Percentiles rank a stretch among this genome's conserved stretches.
Evolutionary conservation across 2,888 invertebrate species (phyloP).

Genomic region (Coremacera marginata): DNA sequence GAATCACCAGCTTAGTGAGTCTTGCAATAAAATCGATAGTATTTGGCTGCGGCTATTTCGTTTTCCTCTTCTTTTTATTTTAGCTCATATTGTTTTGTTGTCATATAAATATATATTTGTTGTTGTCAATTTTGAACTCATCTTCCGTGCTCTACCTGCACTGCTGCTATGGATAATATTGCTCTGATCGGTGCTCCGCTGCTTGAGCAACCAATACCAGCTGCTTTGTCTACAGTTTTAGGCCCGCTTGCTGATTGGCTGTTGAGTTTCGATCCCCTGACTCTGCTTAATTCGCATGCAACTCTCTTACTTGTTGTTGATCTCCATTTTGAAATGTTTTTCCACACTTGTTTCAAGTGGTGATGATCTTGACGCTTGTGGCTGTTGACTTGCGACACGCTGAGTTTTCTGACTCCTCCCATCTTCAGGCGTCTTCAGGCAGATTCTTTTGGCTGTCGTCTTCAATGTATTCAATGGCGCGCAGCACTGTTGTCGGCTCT

Average conservation of each 20-base stretch:
- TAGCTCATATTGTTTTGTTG: background rate
- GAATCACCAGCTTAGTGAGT: background rate
- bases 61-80: slow-evolving; percentile 17
- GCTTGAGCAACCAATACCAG: slow-evolving; percentile 16
- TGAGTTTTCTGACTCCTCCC: slow-evolving; percentile 51
- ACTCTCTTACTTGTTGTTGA: slow-evolving; percentile 39
- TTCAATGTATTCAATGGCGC: slow-evolving; percentile 8
- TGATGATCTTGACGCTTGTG: slow-evolving; percentile 55
- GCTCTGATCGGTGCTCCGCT: background rate
- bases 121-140: slow-evolving; percentile 22
- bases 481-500: background rate
- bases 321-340: slow-evolving; percentile 65
- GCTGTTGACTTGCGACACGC: slow-evolving; percentile 55
- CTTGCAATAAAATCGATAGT: slow-evolving; percentile 5
- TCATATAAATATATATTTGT: background rate
- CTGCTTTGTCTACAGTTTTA: slow-evolving; percentile 37
- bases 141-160: slow-evolving; percentile 34
- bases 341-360: slow-evolving; percentile 53
- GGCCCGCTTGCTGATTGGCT: slow-evolving; percentile 48
- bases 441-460: slow-evolving; percentile 2
- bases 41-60: slow-evolving; percentile 25
- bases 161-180: background rate
- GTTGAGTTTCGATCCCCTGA: background rate
- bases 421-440: background rate
- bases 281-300: background rate